A percentile compares a stretch with the other conserved stretches of the same genome.
Evolutionary conservation across 2,888 invertebrate genomes (phyloP).

Genomic region (Tachina fera): DNA sequence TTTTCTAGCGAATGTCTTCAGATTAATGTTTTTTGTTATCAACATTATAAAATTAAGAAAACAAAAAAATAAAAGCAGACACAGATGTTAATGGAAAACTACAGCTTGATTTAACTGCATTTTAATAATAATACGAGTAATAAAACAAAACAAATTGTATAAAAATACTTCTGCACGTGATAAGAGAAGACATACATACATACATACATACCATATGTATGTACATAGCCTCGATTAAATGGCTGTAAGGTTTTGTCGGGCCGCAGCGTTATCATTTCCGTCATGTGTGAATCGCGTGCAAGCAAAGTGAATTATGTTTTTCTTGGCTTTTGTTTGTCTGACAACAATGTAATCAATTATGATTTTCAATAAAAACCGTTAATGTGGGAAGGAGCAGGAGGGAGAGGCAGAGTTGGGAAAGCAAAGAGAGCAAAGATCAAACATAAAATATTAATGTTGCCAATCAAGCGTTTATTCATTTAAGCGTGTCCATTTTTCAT

Average conservation of each 20-base stretch:
- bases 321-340: constrained; percentile 2
- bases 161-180: constrained; percentile 49
- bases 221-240: not conserved
- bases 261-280: constrained; percentile 2
- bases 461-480: constrained; percentile 12
- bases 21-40: not conserved
- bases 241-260: not conserved
- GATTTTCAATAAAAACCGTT: not conserved
- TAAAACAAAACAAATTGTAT: constrained; percentile 4
- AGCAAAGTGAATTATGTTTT: not conserved
- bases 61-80: constrained; percentile 16
- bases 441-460: not conserved
- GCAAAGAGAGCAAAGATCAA: constrained; percentile 6
- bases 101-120: constrained; percentile 32
- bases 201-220: no score
- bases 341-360: not conserved
- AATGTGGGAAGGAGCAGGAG: not conserved
- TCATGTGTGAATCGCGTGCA: not conserved
- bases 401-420: not conserved
- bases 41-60: constrained; percentile 20
- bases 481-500: not conserved
- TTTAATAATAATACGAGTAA: not conserved
- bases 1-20: not conserved
- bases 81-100: constrained; percentile 56
- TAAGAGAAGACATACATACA: constrained; percentile 20